These are phyloP conservation scores for Microctonus aethiopoides DNA, from an alignment of 2,888 invertebrate genomes.

Conservation along the genomic window DNA sequence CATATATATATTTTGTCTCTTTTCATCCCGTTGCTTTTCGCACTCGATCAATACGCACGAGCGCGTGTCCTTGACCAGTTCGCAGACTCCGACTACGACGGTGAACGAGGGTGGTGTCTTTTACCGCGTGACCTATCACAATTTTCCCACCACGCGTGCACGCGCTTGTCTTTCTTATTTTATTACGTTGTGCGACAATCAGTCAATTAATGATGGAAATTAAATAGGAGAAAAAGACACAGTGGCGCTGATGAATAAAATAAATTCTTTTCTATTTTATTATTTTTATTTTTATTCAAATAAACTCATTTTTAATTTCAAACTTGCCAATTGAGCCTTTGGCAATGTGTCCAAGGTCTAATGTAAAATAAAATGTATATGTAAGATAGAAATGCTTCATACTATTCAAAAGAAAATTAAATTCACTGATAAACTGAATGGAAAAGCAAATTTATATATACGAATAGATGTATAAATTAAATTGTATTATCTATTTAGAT, in stretches of 20 bases:
- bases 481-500: not conserved
- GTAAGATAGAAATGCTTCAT: no score
- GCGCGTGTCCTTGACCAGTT: constrained; percentile 63
- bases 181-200: not conserved
- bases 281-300: no score
- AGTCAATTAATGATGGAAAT: not conserved
- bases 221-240: not conserved
- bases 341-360: no score
- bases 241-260: not conserved
- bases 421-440: not conserved
- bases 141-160: constrained; percentile 37
- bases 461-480: not conserved
- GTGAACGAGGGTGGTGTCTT: constrained; percentile 35
- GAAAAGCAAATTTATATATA: not conserved
- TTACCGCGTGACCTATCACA: constrained; percentile 46
- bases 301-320: no score
- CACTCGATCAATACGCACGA: constrained; percentile 63
- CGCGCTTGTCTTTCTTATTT: constrained; percentile 22
- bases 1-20: not conserved
- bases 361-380: no score
- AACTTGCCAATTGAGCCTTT: no score
- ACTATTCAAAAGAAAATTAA: not conserved
- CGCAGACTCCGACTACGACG: constrained; percentile 53
- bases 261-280: no score
- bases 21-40: constrained; percentile 21